Percentiles rank a stretch among this genome's conserved stretches.
phyloP scores from a whole-genome alignment of 1,140 invertebrate genomes.

The Alviniconcha marisindica region DNA sequence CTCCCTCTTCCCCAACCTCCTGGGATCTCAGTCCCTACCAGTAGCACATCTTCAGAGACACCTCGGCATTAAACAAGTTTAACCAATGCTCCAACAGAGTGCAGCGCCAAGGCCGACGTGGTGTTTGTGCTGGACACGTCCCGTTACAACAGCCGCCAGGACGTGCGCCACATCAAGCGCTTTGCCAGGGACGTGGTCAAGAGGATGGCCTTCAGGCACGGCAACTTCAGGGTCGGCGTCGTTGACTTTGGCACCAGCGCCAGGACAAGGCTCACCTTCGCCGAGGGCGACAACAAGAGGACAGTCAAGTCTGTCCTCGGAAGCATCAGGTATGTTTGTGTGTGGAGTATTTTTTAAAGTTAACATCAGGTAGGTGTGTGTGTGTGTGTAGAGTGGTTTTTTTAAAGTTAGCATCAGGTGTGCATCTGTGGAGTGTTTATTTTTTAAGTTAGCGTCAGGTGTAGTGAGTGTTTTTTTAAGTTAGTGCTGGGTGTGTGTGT shows the following conservation, averaged over 20 bases:
- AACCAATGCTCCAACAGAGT: conserved; percentile 57
- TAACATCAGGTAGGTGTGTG: no score
- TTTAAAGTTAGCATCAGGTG: no score
- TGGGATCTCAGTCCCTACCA: neutral
- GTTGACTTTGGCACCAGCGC: conserved; percentile 56
- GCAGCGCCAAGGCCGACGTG: conserved; percentile 62
- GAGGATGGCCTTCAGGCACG: conserved; percentile 58
- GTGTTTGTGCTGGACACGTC: conserved; percentile 69
- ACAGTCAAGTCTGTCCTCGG: conserved; percentile 57
- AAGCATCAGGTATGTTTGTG: conserved; percentile 56
- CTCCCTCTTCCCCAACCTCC: no score
- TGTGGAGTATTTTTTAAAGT: no score
- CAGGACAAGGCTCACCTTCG: conserved; percentile 53
- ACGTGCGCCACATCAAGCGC: conserved; percentile 60
- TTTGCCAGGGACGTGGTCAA: conserved; percentile 60
- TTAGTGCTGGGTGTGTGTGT: no score
- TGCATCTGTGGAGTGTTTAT: no score
- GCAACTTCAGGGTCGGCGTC: conserved; percentile 61
- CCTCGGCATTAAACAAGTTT: no score
- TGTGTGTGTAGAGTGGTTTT: no score
- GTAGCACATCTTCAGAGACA: no score
- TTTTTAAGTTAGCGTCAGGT: no score
- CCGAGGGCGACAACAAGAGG: conserved; percentile 57
- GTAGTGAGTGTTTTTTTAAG: no score
- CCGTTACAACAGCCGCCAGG: conserved; percentile 59